Conservation (phyloP, 2,888 invertebrate genomes). For the Strigamia maritima region DNA sequence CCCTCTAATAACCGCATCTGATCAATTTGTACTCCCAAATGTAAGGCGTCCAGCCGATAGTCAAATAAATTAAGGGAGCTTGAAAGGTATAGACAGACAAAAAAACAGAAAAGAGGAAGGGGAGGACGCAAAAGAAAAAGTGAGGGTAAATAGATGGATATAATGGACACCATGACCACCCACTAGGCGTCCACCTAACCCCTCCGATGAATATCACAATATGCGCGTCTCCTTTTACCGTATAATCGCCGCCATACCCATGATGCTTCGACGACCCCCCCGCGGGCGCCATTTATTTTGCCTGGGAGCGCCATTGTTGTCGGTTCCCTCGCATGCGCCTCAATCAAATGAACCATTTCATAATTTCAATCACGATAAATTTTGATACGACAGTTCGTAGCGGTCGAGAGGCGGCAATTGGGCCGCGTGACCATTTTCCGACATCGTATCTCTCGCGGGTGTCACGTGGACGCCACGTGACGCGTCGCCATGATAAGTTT, state of each 20-base stretch:
- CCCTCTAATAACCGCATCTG: conserved; percentile 2
- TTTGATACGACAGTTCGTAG: background rate
- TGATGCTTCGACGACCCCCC: background rate
- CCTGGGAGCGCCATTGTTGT: conserved; percentile 20
- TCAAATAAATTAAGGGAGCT: background rate
- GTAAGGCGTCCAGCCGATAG: background rate
- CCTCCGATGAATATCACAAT: conserved; percentile 23
- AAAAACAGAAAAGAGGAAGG: background rate
- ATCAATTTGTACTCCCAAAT: conserved; percentile 4
- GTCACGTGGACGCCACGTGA: background rate
- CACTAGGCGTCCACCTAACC: conserved; percentile 19
- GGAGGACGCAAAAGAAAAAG: background rate
- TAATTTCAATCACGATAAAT: conserved; percentile 23
- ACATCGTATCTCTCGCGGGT: conserved; percentile 6
- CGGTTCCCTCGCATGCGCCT: background rate
- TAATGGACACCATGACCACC: conserved; percentile 12
- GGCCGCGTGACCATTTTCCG: background rate
- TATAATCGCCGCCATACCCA: conserved; percentile 15
- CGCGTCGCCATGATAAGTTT: background rate
- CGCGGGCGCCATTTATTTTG: conserved; percentile 17
- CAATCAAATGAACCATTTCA: conserved; percentile 19
- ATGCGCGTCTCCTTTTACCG: conserved; percentile 19
- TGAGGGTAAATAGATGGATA: conserved; percentile 11
- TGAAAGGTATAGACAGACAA: background rate
- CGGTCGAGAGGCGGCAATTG: conserved; percentile 16